Conservation (phyloP, 2,888 invertebrate genomes). For the Entomobrya proxima region DNA sequence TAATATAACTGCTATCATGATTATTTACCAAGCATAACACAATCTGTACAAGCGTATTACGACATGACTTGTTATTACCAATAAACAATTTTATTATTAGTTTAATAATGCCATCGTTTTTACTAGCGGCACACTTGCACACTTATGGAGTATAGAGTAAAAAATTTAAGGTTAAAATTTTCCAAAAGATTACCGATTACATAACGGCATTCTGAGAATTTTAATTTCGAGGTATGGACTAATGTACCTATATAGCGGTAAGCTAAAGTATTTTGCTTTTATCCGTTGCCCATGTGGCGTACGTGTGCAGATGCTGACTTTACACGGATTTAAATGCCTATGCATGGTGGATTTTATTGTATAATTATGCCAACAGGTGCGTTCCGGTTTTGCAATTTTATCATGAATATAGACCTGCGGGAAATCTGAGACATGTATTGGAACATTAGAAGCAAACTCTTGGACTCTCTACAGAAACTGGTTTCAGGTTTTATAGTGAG, state of each 20-base stretch:
- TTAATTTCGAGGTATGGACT: background rate
- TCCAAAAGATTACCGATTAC: constrained; percentile 5
- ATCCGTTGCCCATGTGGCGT: background rate
- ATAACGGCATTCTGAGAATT: constrained; percentile 25
- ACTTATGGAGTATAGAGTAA: background rate
- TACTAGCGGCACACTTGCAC: background rate
- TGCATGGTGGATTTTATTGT: constrained; percentile 11
- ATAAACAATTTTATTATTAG: too few species aligned
- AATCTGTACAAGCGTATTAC: too few species aligned
- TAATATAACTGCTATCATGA: too few species aligned
- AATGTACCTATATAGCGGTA: background rate
- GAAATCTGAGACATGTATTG: background rate
- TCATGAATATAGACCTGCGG: background rate
- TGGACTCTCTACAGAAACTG: too few species aligned
- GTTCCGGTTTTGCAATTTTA: constrained; percentile 12
- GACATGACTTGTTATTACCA: too few species aligned
- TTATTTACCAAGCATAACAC: too few species aligned
- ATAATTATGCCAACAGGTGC: constrained; percentile 31
- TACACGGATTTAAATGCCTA: background rate
- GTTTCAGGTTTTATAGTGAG: too few species aligned
- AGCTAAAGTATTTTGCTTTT: background rate
- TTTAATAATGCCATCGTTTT: too few species aligned
- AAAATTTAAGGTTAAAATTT: constrained; percentile 7
- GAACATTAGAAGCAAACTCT: too few species aligned
- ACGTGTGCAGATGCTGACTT: background rate